Evolutionary conservation across 2,797 vertebrate species (phyloP), one percentile per base, ranked within the genome.

Genomic region (Emydoidea blandingii): DNA sequence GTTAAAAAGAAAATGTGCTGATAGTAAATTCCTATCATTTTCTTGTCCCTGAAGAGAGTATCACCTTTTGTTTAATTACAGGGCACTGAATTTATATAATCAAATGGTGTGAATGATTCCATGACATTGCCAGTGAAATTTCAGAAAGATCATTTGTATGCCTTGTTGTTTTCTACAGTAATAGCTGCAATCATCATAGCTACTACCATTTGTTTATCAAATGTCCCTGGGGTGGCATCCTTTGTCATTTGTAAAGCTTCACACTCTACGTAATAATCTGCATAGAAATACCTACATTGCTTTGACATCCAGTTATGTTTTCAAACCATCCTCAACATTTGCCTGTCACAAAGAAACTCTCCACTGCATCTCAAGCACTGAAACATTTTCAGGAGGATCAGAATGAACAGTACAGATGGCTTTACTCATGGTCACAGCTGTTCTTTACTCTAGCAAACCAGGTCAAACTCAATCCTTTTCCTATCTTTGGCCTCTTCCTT

Each of bases 161-260:
- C 88, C 96, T 74, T 53, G 88, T 93, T 83, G 5, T 86, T 94
- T 41, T 4, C 53, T 89, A 80, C 62, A 80, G 91, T 65, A 87
- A 94, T 87, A 90, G 80, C 93, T 92, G 89, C 83, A 91, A 87
- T 90, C 92, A 93, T 92, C 88, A 57, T 80, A 88, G 56, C 89
- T 50, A 80, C 91, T 94, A 65, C 90, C 90, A 89, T 93, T 94
- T 94, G 91, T 97, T 96, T 94, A 54, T 91, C 92, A 89, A 23
- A 72, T 31, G 54, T 96, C 96, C 96, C 95, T 52, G 34, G 84
- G 90, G 92, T 76, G 82, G 92, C 93, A 81, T 76, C 89, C 37
- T 47, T 90, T 93, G 92, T 81, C 91, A 81, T 72, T 23, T 62
- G 57, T n/a, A 12, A 79, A 96, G 89, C 86, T 10, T 21, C 88